These are phyloP conservation scores for Drosophila histrio DNA, from an alignment of 2,888 invertebrate species.

Conservation along the genomic window DNA sequence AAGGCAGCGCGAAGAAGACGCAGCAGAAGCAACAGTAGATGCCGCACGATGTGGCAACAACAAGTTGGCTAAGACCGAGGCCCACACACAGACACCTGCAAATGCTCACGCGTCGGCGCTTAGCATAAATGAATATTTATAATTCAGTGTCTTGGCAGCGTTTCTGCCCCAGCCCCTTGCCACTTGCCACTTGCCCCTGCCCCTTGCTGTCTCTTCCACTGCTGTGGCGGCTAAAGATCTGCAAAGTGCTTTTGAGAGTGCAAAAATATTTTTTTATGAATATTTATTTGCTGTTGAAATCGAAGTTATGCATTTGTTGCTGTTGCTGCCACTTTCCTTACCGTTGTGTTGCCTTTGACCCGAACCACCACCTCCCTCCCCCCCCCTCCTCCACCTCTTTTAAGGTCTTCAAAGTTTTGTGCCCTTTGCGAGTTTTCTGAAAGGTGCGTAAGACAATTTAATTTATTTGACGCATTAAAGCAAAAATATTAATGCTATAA, in stretches of 20 bases:
- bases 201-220: background rate
- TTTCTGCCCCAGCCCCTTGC: background rate
- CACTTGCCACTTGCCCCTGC: background rate
- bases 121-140: constrained; percentile 79
- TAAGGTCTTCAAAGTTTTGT: constrained; percentile 61
- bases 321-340: constrained; percentile 2
- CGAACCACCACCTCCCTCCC: background rate
- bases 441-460: constrained; percentile 80
- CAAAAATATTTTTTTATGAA: constrained; percentile 74
- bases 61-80: constrained; percentile 15
- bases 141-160: constrained; percentile 62
- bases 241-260: constrained; percentile 70
- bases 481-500: constrained; percentile 75
- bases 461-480: constrained; percentile 79
- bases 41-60: constrained; percentile 27
- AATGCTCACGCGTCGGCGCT: constrained; percentile 63
- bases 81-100: constrained; percentile 64
- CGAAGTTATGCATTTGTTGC: constrained; percentile 76
- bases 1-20: background rate
- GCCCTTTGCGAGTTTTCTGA: constrained; percentile 45
- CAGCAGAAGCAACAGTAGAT: constrained; percentile 5
- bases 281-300: constrained; percentile 78
- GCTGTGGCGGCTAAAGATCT: constrained; percentile 41
- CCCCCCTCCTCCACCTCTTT: background rate
- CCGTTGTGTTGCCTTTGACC: background rate